Base-by-base conservation (phyloP, 2,888 invertebrate species). In the Leucophenga maculata region DNA sequence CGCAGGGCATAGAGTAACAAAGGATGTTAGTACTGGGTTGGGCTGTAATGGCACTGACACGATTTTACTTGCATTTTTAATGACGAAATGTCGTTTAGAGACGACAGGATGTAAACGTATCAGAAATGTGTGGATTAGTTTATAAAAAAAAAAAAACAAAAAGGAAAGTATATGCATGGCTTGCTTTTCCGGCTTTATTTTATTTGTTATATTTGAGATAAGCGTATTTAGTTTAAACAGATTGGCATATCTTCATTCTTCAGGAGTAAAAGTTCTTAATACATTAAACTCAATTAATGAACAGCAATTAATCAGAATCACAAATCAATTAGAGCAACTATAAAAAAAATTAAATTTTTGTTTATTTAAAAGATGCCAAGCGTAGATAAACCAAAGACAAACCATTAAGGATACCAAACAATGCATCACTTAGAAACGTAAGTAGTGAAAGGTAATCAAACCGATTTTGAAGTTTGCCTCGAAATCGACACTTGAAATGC, bases 401-500 rank as follows among this genome's bases (percentile, higher is more conserved):
- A 39, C 39, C 39, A 1, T 39, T 39, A 39, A 11, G 39, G 8
- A 11, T 39, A 39, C 39, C 39, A 39, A 39, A 39, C 6, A 39
- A 32, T 39, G 39, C 31, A 16, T 66, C 67, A 59, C 75, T 75
- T 74, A 74, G 74, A 65, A 74, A 54, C 65, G 62, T 67, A 70
- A 70, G 60, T 68, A 60, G 65, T n/a, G 65, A 50, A 55, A 26
- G 50, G 77, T 64, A 75, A 75, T 50, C 70, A 75, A 77, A 70
- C 72, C 69, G 69, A n/a, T 72, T 18, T 79, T 82, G 82, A 79
- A 75, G 72, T 57, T 68, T 69, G 6, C 68, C 65, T 31, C 16
- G 1, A 14, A 52, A 1, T 39, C 20, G 39, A 64, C 64, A 57
- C 57, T 69, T 59, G 57, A 65, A 44, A 39, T 62, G 67, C 67